These are phyloP conservation scores for Hyperoplus lanceolatus DNA, from an alignment of 2,797 vertebrate genomes.

Conservation along the genomic window DNA sequence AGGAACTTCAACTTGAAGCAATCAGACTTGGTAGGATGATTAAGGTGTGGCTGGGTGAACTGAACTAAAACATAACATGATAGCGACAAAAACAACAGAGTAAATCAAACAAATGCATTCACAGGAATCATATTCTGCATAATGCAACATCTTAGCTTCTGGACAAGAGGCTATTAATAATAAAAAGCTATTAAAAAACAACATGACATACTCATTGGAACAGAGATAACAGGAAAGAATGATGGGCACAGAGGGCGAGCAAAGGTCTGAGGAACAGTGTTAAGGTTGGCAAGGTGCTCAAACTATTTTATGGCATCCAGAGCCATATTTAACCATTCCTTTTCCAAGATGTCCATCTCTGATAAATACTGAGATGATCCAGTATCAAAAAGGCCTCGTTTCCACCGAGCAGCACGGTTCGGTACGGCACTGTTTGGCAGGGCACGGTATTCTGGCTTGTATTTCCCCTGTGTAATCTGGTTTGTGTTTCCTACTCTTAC, in stretches of 20 bases:
- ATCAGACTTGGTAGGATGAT: conserved; percentile 31
- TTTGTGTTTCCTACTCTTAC: too few species aligned
- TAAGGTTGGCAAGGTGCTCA: conserved; percentile 21
- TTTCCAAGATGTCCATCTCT: conserved; percentile 15
- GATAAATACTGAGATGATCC: conserved; percentile 44
- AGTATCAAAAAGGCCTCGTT: conserved; percentile 19
- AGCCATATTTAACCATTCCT: conserved; percentile 29
- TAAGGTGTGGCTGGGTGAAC: conserved; percentile 26
- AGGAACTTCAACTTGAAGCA: conserved; percentile 79
- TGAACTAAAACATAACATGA: conserved; percentile 32
- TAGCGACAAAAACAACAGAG: conserved; percentile 18
- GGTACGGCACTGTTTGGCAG: too few species aligned
- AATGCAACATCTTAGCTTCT: conserved; percentile 7
- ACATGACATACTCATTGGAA: conserved; percentile 10
- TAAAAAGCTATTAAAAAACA: conserved; percentile 7
- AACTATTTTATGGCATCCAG: conserved; percentile 35
- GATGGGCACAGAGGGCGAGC: conserved; percentile 47
- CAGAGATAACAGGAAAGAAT: not conserved
- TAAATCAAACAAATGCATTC: conserved; percentile 32
- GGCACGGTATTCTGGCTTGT: too few species aligned
- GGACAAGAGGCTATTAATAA: conserved; percentile 28
- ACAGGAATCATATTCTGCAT: conserved; percentile 18
- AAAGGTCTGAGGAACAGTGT: conserved; percentile 44
- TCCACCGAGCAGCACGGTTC: too few species aligned
- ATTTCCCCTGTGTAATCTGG: too few species aligned